Evolutionary conservation across 2,888 invertebrate genomes (phyloP).

Genomic region (Lochmaea capreae): DNA sequence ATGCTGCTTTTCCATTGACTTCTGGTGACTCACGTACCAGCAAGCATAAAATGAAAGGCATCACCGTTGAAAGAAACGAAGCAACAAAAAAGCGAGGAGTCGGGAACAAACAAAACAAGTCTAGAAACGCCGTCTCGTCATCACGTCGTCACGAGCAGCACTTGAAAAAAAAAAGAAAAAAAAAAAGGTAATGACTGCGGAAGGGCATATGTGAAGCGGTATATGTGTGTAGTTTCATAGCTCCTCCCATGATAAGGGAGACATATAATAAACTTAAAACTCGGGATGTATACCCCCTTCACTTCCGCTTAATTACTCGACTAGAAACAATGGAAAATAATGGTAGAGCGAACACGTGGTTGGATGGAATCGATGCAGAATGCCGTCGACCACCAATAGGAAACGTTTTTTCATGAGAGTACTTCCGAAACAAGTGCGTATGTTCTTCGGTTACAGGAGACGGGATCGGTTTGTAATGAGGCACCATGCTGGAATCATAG

Average conservation of each 20-base stretch:
- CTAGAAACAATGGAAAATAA: conserved; percentile 61
- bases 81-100: conserved; percentile 24
- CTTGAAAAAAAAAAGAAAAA: conserved; percentile 38
- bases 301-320: conserved; percentile 62
- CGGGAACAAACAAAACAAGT: conserved; percentile 32
- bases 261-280: conserved; percentile 57
- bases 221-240: conserved; percentile 37
- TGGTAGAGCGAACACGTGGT: conserved; percentile 60
- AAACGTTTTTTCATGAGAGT: conserved; percentile 55
- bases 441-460: conserved; percentile 41
- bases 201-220: conserved; percentile 38
- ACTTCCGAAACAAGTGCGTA: conserved; percentile 53
- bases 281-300: conserved; percentile 17
- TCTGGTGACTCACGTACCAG: conserved; percentile 7
- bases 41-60: conserved; percentile 20
- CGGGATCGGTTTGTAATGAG: conserved; percentile 27
- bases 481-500: conserved; percentile 39
- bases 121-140: conserved; percentile 33
- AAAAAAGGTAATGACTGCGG: conserved; percentile 44
- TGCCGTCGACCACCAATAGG: conserved; percentile 58
- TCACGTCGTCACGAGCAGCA: conserved; percentile 24
- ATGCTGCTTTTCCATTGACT: conserved; percentile 21
- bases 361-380: conserved; percentile 59
- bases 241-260: conserved; percentile 58
- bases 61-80: conserved; percentile 8